Evolutionary conservation across 1,140 invertebrate genomes (phyloP).

Genomic region (Macrobrachium nipponense): DNA sequence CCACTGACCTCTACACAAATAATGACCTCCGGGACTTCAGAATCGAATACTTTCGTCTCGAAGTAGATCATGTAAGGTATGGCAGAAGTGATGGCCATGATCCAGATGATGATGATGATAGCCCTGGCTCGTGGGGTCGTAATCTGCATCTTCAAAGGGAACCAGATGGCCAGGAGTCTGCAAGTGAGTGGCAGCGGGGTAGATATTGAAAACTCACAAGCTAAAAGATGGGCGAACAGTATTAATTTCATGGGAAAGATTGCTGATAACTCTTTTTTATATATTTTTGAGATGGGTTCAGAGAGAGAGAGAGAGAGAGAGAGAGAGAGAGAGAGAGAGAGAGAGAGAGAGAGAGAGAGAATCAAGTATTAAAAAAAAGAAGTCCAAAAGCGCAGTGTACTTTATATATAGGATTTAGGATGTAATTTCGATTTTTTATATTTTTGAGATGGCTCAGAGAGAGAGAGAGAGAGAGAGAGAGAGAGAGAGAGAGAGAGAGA

Average conservation of each 20-base stretch:
- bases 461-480: conserved; percentile 17
- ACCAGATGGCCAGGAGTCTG: conserved; percentile 96
- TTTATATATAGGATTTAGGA: background rate
- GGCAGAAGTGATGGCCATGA: conserved; percentile 84
- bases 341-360: no score
- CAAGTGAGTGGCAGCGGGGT: conserved; percentile 7
- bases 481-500: conserved; percentile 15
- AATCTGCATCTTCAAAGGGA: conserved; percentile 91
- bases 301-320: background rate
- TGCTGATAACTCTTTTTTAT: no score
- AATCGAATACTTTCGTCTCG: conserved; percentile 66
- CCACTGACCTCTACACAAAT: conserved; percentile 37
- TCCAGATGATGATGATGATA: conserved; percentile 93
- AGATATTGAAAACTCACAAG: background rate
- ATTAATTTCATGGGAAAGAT: no score
- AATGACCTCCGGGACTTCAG: conserved; percentile 1
- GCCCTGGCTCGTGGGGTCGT: conserved; percentile 84
- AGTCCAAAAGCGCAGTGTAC: no score
- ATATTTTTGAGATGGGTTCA: background rate
- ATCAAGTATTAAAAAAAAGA: no score
- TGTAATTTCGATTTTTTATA: background rate
- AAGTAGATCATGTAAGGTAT: conserved; percentile 93
- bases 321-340: conserved; percentile 27
- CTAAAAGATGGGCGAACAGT: no score
- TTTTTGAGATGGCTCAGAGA: no score